phyloP scores from a whole-genome alignment of 2,888 invertebrate species.

The Stenichneumon culpator region DNA sequence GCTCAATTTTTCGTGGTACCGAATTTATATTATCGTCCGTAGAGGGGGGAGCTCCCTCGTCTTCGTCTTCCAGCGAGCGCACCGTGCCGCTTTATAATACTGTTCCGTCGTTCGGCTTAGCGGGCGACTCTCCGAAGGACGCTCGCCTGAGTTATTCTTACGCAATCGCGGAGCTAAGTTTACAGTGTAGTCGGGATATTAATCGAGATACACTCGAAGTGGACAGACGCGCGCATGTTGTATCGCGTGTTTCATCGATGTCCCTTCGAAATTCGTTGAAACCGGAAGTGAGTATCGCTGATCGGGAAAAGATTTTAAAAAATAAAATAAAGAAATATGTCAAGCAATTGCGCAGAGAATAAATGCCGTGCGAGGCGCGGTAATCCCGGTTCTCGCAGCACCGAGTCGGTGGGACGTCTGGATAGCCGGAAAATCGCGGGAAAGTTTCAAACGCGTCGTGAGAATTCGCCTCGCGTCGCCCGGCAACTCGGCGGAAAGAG shows the following conservation, averaged over 20 bases:
- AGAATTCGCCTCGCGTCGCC: constrained; percentile 41
- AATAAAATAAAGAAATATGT: background rate
- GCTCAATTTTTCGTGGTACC: background rate
- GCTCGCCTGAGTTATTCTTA: constrained; percentile 50
- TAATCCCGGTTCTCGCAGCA: constrained; percentile 2
- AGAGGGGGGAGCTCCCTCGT: background rate
- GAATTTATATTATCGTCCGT: background rate
- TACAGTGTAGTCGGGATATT: constrained; percentile 32
- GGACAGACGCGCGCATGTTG: background rate
- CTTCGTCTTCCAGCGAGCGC: constrained; percentile 14
- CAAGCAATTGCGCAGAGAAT: background rate
- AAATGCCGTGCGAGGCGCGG: background rate
- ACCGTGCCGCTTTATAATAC: constrained; percentile 12
- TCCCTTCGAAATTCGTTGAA: constrained; percentile 18
- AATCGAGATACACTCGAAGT: constrained; percentile 33
- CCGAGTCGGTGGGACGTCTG: constrained; percentile 21
- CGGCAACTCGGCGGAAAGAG: constrained; percentile 27
- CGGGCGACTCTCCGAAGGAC: constrained; percentile 55
- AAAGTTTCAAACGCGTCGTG: constrained; percentile 70
- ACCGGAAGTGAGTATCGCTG: background rate
- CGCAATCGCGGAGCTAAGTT: constrained; percentile 36
- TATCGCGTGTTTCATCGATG: background rate
- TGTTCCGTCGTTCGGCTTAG: constrained; percentile 26
- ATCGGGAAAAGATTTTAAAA: background rate
- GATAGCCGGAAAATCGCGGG: constrained; percentile 78